Evolutionary conservation across 2,113 vertebrate genomes (phyloP).

Genomic region (Phylloscopus trochiloides): DNA sequence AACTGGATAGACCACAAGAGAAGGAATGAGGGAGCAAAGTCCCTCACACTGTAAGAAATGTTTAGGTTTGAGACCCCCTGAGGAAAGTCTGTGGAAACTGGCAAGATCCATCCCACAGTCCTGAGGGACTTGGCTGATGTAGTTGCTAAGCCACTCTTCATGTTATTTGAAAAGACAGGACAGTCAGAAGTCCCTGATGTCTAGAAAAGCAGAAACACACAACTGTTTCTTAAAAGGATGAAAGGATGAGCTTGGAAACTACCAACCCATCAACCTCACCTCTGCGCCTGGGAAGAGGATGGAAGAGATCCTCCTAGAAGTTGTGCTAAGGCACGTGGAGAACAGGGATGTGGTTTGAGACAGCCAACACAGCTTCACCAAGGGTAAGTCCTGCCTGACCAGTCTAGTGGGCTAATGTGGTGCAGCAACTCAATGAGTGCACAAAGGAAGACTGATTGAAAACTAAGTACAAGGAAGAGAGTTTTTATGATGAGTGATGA

Average conservation of each 20-base stretch:
- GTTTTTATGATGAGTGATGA: neutral
- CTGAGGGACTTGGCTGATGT: neutral
- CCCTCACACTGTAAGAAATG: neutral
- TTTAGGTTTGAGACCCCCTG: neutral
- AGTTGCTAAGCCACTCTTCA: neutral
- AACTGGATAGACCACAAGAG: fast-evolving
- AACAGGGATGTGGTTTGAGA: neutral
- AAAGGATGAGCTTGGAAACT: neutral
- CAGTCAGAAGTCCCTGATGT: neutral
- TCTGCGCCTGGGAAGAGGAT: neutral
- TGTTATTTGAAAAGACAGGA: neutral
- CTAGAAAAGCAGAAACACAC: neutral
- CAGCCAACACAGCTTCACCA: neutral
- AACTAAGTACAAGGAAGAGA: neutral
- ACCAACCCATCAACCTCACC: neutral
- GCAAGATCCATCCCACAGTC: neutral
- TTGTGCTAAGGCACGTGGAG: neutral
- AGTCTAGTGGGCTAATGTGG: neutral
- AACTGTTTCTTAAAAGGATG: neutral
- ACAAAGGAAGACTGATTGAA: neutral
- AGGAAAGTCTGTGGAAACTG: neutral
- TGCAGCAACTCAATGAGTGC: too few species aligned
- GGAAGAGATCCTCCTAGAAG: neutral
- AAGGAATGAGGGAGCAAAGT: neutral
- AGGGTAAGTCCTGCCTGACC: neutral